Conservation (phyloP, 2,888 invertebrate genomes). For the Noctua fimbriata region DNA sequence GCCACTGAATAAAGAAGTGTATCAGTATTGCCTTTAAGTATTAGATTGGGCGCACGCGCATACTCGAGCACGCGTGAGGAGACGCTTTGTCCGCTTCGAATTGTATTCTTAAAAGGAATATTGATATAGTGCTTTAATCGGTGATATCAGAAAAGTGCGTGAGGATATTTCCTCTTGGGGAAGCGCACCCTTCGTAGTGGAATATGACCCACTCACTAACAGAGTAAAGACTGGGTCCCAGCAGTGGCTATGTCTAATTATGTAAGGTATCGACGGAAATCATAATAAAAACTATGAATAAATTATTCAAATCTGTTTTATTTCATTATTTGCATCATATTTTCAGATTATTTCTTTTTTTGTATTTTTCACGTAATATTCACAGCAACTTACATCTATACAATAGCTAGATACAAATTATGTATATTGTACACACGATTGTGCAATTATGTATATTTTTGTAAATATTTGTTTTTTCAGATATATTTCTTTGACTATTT, state of each 20-base stretch:
- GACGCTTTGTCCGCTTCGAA: not conserved
- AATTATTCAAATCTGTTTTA: slow-evolving; percentile 66
- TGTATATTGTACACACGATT: slow-evolving; percentile 71
- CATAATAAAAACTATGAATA: slow-evolving; percentile 60
- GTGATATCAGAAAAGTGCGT: not conserved
- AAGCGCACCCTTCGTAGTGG: not conserved
- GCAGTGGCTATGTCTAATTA: not conserved
- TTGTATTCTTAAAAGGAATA: not conserved
- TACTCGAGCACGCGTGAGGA: not conserved
- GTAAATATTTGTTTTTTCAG: slow-evolving; percentile 43
- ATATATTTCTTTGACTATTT: slow-evolving; percentile 30
- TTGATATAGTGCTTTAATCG: not conserved
- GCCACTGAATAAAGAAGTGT: not conserved
- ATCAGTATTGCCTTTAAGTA: not conserved
- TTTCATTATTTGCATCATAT: slow-evolving; percentile 74
- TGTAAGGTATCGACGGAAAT: not conserved
- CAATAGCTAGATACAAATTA: slow-evolving; percentile 64
- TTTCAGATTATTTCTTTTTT: slow-evolving; percentile 71
- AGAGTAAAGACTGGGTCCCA: not conserved
- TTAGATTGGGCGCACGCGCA: not conserved
- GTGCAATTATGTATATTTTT: slow-evolving; percentile 68
- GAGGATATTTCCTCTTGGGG: not conserved
- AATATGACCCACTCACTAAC: not conserved
- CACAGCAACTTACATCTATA: slow-evolving; percentile 80
- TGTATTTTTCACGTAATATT: slow-evolving; percentile 74